These are phyloP conservation scores for Centropyge bicolor DNA, from an alignment of 2,797 vertebrate genomes.

Conservation along the genomic window DNA sequence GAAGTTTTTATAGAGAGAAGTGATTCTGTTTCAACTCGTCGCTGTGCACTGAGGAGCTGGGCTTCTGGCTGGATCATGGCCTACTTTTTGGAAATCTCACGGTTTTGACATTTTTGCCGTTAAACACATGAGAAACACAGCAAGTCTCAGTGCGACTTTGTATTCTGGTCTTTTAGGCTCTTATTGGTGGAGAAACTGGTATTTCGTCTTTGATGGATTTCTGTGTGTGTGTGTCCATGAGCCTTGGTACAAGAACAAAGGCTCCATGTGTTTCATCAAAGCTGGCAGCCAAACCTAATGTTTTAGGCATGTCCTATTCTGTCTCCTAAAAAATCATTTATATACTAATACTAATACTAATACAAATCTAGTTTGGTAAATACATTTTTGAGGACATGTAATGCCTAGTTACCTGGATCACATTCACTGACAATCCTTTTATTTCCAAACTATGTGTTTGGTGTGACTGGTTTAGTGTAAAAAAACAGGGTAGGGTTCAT, in stretches of 20 bases:
- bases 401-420: not conserved
- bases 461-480: not conserved
- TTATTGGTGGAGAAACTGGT: not conserved
- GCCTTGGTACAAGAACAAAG: not conserved
- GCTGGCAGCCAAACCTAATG: not conserved
- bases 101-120: constrained; percentile 4
- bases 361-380: not conserved
- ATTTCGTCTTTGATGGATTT: not conserved
- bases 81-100: constrained; percentile 34
- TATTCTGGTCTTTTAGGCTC: not conserved
- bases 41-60: constrained; percentile 6
- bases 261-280: not conserved
- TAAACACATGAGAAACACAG: constrained; percentile 4
- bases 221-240: not conserved
- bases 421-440: not conserved
- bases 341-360: too few species aligned
- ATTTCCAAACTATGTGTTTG: not conserved
- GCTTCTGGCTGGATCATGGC: constrained; percentile 29
- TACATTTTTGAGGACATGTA: not conserved
- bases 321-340: not conserved
- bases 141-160: constrained; percentile 2
- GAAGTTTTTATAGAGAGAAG: constrained; percentile 4
- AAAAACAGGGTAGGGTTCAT: not conserved
- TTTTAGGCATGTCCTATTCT: not conserved
- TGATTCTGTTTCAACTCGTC: constrained; percentile 25